A percentile compares a stretch with the other conserved stretches of the same genome.
These are phyloP conservation scores for Vultur gryphus DNA, from an alignment of 2,797 vertebrate species.

Conservation along the genomic window DNA sequence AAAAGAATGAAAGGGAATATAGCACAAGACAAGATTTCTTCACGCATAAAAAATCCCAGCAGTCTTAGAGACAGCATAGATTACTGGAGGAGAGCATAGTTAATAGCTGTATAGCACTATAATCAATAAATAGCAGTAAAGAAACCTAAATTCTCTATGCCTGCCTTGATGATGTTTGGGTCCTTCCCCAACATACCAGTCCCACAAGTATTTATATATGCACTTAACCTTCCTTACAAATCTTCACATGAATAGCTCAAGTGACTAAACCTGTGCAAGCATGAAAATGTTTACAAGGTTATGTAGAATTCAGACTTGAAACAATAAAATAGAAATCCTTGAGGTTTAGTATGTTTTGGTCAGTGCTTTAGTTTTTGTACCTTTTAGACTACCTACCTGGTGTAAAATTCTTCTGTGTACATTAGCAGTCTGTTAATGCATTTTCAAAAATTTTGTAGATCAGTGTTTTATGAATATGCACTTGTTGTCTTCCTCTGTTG, in stretches of 20 bases:
- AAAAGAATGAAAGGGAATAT: neutral
- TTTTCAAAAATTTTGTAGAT: neutral
- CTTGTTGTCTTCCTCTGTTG: neutral
- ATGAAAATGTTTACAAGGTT: neutral
- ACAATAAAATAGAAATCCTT: neutral
- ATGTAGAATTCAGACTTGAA: neutral
- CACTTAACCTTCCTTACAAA: neutral
- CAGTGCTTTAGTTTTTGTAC: neutral
- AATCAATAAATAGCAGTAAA: neutral
- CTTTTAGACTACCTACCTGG: neutral
- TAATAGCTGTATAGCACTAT: neutral
- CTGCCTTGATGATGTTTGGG: neutral
- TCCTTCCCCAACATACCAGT: neutral
- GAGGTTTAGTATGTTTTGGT: neutral
- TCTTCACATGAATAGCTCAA: neutral
- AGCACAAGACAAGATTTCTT: neutral
- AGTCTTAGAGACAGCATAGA: neutral
- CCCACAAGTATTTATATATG: neutral
- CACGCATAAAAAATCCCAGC: neutral
- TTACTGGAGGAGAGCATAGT: neutral
- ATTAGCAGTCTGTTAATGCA: neutral
- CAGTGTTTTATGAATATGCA: neutral
- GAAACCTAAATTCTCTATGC: neutral
- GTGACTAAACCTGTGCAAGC: neutral
- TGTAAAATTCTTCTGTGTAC: neutral